A percentile compares a stretch with the other conserved stretches of the same genome.
Conservation (phyloP, 2,113 vertebrate species). For the Gymnarchus niloticus region DNA sequence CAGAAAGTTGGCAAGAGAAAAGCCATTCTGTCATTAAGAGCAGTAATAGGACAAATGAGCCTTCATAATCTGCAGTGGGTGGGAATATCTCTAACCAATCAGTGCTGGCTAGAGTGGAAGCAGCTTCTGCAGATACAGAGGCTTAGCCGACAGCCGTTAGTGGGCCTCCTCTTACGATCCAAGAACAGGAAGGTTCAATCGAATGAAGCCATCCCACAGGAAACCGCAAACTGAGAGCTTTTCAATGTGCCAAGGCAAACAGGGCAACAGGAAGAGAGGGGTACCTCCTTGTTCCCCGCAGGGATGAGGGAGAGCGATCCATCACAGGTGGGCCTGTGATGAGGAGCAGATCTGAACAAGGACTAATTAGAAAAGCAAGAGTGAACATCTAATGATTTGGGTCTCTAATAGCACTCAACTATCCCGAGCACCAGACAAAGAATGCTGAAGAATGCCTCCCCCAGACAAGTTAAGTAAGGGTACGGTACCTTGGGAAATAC, state of each 20-base stretch:
- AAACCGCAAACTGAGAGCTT: neutral
- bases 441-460: neutral
- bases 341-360: constrained; percentile 29
- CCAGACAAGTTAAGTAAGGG: neutral
- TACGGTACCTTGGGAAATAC: neutral
- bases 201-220: neutral
- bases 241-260: neutral
- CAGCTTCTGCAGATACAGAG: neutral
- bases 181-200: neutral
- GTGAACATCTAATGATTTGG: constrained; percentile 12
- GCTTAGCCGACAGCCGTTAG: neutral
- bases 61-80: no score
- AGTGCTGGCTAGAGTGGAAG: no score
- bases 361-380: constrained; percentile 19
- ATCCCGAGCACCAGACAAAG: neutral
- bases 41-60: no score
- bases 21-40: neutral
- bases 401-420: neutral
- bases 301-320: constrained; percentile 12
- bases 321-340: constrained; percentile 12
- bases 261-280: no score
- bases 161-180: no score
- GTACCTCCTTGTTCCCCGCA: neutral
- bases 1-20: neutral
- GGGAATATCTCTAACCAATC: no score